A percentile compares a stretch with the other conserved stretches of the same genome.
phyloP scores from a whole-genome alignment of 2,113 vertebrate species.

The Ptilonorhynchus violaceus region DNA sequence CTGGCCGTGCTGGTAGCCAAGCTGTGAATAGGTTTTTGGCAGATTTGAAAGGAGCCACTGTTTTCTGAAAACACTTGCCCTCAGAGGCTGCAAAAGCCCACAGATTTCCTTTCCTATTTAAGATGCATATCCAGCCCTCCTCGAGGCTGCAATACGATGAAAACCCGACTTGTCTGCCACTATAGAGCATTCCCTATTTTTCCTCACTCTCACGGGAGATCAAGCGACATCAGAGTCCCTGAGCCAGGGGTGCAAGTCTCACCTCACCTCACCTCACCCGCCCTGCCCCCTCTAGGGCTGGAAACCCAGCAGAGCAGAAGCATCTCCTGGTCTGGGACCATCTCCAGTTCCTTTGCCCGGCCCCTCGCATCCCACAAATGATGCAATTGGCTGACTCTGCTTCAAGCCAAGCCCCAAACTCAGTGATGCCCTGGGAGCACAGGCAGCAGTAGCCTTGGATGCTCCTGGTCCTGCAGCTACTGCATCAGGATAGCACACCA shows the following conservation, averaged over 20 bases:
- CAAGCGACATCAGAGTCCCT: not conserved
- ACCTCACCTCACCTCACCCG: not conserved
- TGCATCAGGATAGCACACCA: not conserved
- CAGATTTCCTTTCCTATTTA: not conserved
- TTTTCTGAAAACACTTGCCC: slow-evolving; percentile 46
- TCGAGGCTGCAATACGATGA: not conserved
- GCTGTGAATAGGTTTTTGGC: not conserved
- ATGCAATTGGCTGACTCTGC: not conserved
- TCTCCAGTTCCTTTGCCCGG: not conserved
- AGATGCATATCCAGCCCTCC: not conserved
- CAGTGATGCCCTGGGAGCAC: accelerated
- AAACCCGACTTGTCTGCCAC: not conserved
- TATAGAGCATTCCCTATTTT: not conserved
- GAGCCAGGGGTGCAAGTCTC: not conserved
- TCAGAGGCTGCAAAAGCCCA: not conserved
- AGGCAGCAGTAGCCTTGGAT: not conserved
- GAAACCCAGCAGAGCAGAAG: accelerated
- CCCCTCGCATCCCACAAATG: not conserved
- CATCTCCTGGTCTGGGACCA: not conserved
- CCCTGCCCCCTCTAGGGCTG: not conserved
- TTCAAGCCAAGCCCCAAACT: not conserved
- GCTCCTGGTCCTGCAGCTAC: not conserved
- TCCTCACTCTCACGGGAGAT: not conserved
- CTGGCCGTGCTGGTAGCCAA: not conserved
- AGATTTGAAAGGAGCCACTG: slow-evolving; percentile 25